Evolutionary conservation across 2,113 vertebrate genomes (phyloP).

Genomic region (Anarrhichthys ocellatus): DNA sequence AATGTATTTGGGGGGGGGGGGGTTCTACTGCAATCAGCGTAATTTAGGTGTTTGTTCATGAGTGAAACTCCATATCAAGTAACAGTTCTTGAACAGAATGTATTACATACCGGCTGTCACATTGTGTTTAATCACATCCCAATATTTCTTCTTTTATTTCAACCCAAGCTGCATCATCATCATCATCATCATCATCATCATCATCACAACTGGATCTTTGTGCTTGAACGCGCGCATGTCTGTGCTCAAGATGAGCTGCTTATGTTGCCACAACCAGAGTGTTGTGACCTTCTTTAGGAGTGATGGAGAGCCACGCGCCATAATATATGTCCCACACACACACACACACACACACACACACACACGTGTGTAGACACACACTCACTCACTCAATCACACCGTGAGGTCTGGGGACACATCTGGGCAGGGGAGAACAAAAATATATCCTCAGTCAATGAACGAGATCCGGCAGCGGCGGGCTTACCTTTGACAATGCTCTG

Average conservation of each 20-base stretch:
- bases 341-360: neutral
- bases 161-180: neutral
- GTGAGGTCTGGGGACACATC: slow-evolving; percentile 29
- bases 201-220: slow-evolving; percentile 1
- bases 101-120: slow-evolving; percentile 30
- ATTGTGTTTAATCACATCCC: neutral
- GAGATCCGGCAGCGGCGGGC: slow-evolving; percentile 60
- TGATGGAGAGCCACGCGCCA: slow-evolving; percentile 31
- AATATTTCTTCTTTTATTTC: neutral
- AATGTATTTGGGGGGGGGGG: slow-evolving; percentile 1
- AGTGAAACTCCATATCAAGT: slow-evolving; percentile 27
- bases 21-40: slow-evolving; percentile 29
- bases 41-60: slow-evolving; percentile 41
- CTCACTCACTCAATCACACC: slow-evolving; percentile 16
- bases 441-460: slow-evolving; percentile 50
- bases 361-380: slow-evolving; percentile 20
- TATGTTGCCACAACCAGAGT: slow-evolving; percentile 24
- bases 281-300: slow-evolving; percentile 46
- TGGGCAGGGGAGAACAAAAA: slow-evolving; percentile 32
- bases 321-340: slow-evolving; percentile 24
- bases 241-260: slow-evolving; percentile 17
- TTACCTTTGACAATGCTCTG: slow-evolving; percentile 85
- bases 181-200: slow-evolving; percentile 6
- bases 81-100: slow-evolving; percentile 23
- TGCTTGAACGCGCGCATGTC: neutral